These are phyloP conservation scores for Chrysogorgia sp. DNA, from an alignment of 92 coral and sea anemone species.

Conservation along the genomic window DNA sequence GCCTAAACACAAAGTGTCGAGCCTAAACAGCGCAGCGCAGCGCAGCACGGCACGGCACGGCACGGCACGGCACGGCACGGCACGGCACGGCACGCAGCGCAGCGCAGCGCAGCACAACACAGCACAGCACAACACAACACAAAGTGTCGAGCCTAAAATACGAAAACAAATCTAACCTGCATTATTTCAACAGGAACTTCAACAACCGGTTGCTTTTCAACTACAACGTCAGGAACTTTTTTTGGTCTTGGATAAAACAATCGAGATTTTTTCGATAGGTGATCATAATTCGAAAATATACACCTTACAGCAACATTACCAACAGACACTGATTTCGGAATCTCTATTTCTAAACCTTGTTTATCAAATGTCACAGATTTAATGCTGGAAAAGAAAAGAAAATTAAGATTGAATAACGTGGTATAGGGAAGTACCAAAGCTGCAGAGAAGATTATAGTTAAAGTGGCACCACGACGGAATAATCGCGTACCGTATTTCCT, in stretches of 20 bases:
- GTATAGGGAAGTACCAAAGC: too few relatives aligned
- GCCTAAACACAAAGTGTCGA: too few relatives aligned
- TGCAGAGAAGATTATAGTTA: too few relatives aligned
- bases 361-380: constrained; percentile 79
- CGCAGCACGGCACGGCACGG: not conserved
- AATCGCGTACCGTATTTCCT: too few relatives aligned
- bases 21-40: constrained; percentile 6
- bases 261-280: constrained; percentile 78
- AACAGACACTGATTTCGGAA: constrained; percentile 78
- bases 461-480: too few relatives aligned
- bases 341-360: constrained; percentile 73
- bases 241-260: constrained; percentile 76
- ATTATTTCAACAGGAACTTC: constrained; percentile 72
- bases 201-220: constrained; percentile 55
- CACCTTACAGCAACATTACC: constrained; percentile 80
- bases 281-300: constrained; percentile 79
- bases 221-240: constrained; percentile 60
- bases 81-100: too few relatives aligned
- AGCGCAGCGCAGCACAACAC: too few relatives aligned
- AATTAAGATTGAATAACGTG: too few relatives aligned
- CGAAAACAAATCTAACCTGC: too few relatives aligned
- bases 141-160: too few relatives aligned
- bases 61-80: too few relatives aligned
- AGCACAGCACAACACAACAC: too few relatives aligned
- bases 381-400: constrained; percentile 64